phyloP scores from a whole-genome alignment of 2,888 invertebrate species.

The Drosophila ezoana region DNA sequence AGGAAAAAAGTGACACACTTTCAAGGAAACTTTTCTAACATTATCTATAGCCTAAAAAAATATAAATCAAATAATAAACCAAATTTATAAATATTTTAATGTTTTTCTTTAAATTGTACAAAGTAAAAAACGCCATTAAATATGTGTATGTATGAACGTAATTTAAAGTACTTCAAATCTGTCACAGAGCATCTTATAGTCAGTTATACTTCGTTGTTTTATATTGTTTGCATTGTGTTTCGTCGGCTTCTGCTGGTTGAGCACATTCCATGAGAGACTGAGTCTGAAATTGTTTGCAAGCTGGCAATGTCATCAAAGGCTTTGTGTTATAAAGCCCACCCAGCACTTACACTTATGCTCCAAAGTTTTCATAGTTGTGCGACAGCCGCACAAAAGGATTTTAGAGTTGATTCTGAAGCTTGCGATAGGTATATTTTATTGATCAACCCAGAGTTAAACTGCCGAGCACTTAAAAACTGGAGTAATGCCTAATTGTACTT shows the following conservation, averaged over 20 bases:
- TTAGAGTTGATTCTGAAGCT: conserved; percentile 33
- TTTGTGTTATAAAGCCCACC: conserved; percentile 42
- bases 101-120: too few species aligned
- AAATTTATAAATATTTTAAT: too few species aligned
- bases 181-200: neutral
- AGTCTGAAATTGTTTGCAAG: conserved; percentile 34
- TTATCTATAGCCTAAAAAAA: too few species aligned
- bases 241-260: conserved; percentile 40
- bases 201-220: neutral
- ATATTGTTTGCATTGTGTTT: neutral
- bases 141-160: too few species aligned
- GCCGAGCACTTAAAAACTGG: neutral
- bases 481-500: neutral
- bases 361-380: conserved; percentile 23
- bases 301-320: conserved; percentile 55
- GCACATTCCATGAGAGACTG: conserved; percentile 27
- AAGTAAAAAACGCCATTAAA: too few species aligned
- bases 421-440: conserved; percentile 31
- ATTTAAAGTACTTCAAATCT: neutral
- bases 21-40: too few species aligned
- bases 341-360: conserved; percentile 2
- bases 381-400: conserved; percentile 48
- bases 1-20: too few species aligned
- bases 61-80: too few species aligned
- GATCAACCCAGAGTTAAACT: neutral